These are phyloP conservation scores for Drosophila parvula DNA, from an alignment of 1,140 invertebrate genomes.

Conservation along the genomic window DNA sequence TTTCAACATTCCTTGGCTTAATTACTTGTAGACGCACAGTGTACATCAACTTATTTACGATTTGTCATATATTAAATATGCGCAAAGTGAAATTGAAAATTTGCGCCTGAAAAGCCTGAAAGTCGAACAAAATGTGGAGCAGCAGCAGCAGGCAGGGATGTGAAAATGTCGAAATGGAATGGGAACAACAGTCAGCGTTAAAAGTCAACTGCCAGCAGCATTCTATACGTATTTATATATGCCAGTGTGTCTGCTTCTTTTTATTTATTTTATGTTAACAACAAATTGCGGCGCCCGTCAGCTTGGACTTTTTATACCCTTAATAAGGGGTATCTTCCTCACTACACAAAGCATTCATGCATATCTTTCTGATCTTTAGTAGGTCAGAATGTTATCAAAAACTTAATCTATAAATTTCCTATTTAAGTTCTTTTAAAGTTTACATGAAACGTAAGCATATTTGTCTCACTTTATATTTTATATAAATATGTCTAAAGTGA, in stretches of 20 bases:
- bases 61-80: constrained; percentile 71
- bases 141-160: not conserved
- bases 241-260: constrained; percentile 26
- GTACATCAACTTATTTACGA: constrained; percentile 41
- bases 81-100: constrained; percentile 47
- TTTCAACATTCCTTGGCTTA: not conserved
- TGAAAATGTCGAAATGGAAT: constrained; percentile 24
- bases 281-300: constrained; percentile 55
- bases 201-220: constrained; percentile 41
- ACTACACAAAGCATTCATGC: not conserved
- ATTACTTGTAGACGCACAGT: constrained; percentile 11
- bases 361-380: too few species aligned
- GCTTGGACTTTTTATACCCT: constrained; percentile 23
- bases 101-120: not conserved
- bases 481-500: too few species aligned
- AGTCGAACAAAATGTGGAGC: constrained; percentile 1
- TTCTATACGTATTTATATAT: constrained; percentile 15
- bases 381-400: not conserved
- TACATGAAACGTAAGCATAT: too few species aligned
- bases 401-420: not conserved
- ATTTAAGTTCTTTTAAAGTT: too few species aligned
- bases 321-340: not conserved
- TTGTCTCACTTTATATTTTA: too few species aligned
- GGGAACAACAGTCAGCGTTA: constrained; percentile 40
- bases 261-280: constrained; percentile 76